A percentile compares a stretch with the other conserved stretches of the same genome.
phyloP scores from a whole-genome alignment of 2,888 invertebrate genomes.

The Ornithoptera alexandrae region DNA sequence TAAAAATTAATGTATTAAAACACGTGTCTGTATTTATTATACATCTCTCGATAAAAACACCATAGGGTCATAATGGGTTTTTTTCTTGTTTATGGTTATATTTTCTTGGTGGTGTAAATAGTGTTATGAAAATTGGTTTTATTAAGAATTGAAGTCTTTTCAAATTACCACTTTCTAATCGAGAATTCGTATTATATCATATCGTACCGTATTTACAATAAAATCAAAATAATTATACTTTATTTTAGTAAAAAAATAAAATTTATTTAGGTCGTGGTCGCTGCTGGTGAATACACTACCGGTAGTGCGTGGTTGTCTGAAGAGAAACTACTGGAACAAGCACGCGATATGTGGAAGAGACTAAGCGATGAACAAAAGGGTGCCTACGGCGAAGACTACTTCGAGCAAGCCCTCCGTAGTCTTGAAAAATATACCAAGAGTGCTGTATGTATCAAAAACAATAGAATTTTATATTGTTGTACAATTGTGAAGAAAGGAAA shows the following conservation, averaged over 20 bases:
- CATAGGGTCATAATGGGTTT: too few species aligned
- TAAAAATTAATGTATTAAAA: background rate
- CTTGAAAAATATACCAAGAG: slow-evolving; percentile 89
- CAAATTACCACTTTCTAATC: too few species aligned
- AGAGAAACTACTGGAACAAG: slow-evolving; percentile 83
- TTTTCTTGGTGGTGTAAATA: too few species aligned
- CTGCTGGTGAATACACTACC: slow-evolving; percentile 91
- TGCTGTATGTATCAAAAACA: slow-evolving; percentile 70
- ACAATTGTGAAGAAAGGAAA: background rate
- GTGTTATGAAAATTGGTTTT: too few species aligned
- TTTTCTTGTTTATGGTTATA: too few species aligned
- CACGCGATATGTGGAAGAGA: slow-evolving; percentile 91
- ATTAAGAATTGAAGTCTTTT: too few species aligned
- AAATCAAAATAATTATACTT: too few species aligned
- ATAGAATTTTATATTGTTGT: background rate
- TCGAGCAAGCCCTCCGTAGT: slow-evolving; percentile 88
- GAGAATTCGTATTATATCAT: too few species aligned
- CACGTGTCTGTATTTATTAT: too few species aligned
- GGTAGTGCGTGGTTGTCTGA: slow-evolving; percentile 89
- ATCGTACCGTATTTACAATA: too few species aligned
- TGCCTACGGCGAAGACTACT: slow-evolving; percentile 90
- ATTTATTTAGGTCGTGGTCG: slow-evolving; percentile 82
- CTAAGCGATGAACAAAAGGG: slow-evolving; percentile 87
- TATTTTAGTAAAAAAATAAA: background rate
- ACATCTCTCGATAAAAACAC: too few species aligned